Base-by-base conservation (phyloP, 1,140 invertebrate genomes). In the Lepidurus packardi region DNA sequence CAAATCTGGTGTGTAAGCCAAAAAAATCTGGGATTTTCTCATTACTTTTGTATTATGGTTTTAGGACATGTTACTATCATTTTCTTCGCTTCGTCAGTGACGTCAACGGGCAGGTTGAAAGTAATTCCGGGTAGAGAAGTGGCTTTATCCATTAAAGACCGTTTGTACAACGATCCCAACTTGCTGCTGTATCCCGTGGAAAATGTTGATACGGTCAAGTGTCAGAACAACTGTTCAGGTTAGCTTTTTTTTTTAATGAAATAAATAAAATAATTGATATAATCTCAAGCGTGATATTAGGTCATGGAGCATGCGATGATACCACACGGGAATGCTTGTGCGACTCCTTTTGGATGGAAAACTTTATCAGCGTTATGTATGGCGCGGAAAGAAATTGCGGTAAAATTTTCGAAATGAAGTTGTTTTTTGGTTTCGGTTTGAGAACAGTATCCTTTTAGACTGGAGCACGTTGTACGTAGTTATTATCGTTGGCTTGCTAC, bases 341-440 rank as follows among this genome's bases (percentile, higher is more conserved):
- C 86, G 94, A 97, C 86, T 92, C 94, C 43, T 98, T 97, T 87
- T 98, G 95, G 95, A 97, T 97, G 94, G 91, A 95, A 83, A 90
- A 92, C 84, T 85, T 91, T 75, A 86, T 92, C 83, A 85, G 89
- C 80, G 87, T 88, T 79, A 86, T 89, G 84, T 87, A 90, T 84
- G 86, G 88, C 79, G 88, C 89, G 82, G 88, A 92, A 81, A 89
- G 90, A 5, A 92, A 94, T 85, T 94, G 92, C 85, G 92, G 92
- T 92, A 85, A 88, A 74, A 43, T 78, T 34, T 78, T n/a, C 10
- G 44, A 21, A 45, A 79, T 80, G 41, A 24, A 6, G 78, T 76
- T 76, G 78, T 78, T 80, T 79, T 74, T 81, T 84, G 16, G 43
- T 80, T 41, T 65, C 41, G 8, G 73, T 80, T 78, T 75, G 77